Base-by-base conservation (phyloP, 1,140 invertebrate species). In the Luehdorfia chinensis region DNA sequence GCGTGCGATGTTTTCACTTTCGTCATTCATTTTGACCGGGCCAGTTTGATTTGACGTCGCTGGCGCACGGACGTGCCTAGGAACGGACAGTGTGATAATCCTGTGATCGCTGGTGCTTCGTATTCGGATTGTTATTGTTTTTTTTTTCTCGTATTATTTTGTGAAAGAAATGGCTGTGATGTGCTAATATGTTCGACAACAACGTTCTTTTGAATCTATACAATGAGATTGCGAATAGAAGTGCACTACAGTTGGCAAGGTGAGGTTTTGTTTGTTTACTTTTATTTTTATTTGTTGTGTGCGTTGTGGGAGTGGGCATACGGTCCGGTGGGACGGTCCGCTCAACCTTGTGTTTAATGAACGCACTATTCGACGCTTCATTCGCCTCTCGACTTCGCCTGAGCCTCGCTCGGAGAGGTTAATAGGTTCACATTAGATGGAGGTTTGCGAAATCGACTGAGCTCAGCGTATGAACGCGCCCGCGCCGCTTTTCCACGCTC, bases 1-100 rank as follows among this genome's bases (percentile, higher is more conserved):
- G 79, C 83, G 81, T 84, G 83, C 79, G 79, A 84, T 84, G 83
- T 86, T 86, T 86, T 86, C 83, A 86, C 83, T 86, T 86, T 86
- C 83, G 78, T 84, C 77, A 83, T 83, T 86, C 77, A 83, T 83
- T 86, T 86, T 80, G 81, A 81, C 77, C 74, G 76, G 76, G 75
- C 79, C 83, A 86, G 83, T 86, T 80, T 76, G 72, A 81, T 75
- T 76, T 80, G 72, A 80, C 79, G 81, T 72, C 76, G 83, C 83
- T 77, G 66, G 79, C 79, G 83, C 76, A 79, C 79, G 73, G 83
- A 83, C 83, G 83, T 86, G 79, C 69, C 76, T 75, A 66, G 67
- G 66, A 73, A 65, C 65, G 66, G 75, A 66, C 78, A 70, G 73
- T 75, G 78, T 79, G 80, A 66, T 84, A 69, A 75, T 81, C 75